phyloP scores from a whole-genome alignment of 1,140 invertebrate species.

The Forficula auricularia region DNA sequence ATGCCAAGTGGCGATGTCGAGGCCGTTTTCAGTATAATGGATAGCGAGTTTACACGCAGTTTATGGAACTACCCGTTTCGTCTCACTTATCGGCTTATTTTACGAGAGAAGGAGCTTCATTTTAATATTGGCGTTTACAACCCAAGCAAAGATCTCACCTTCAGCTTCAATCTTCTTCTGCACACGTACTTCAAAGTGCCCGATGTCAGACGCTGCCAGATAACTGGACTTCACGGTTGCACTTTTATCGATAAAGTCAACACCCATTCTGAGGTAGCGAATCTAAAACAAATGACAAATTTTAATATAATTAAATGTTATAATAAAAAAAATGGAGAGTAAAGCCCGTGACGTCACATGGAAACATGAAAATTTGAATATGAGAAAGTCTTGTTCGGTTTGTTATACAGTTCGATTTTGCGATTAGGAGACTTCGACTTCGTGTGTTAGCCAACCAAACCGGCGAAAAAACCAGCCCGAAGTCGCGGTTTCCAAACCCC shows the following conservation, averaged over 20 bases:
- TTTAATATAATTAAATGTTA: too few relatives aligned
- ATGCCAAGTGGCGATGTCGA: constrained; percentile 76
- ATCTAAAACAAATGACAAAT: too few relatives aligned
- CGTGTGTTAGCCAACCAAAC: too few relatives aligned
- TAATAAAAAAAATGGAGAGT: too few relatives aligned
- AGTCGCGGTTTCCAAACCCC: too few relatives aligned
- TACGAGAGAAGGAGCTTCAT: constrained; percentile 78
- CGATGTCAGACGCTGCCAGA: constrained; percentile 74
- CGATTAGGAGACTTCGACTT: too few relatives aligned
- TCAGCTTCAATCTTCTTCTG: constrained; percentile 81
- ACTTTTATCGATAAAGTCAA: constrained; percentile 83
- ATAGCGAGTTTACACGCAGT: constrained; percentile 77
- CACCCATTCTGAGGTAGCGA: not conserved
- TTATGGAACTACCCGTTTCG: constrained; percentile 90
- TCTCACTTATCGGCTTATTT: constrained; percentile 68
- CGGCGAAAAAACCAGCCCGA: too few relatives aligned
- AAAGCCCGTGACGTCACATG: too few relatives aligned
- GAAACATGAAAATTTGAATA: too few relatives aligned
- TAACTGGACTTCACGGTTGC: constrained; percentile 77
- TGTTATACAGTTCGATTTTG: too few relatives aligned
- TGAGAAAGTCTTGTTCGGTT: too few relatives aligned
- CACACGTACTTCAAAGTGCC: constrained; percentile 93
- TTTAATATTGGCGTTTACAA: constrained; percentile 84
- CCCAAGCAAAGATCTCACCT: constrained; percentile 72
- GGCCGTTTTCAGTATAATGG: constrained; percentile 77